Base-by-base conservation (phyloP, 2,888 invertebrate species). In the Platycheirus albimanus region DNA sequence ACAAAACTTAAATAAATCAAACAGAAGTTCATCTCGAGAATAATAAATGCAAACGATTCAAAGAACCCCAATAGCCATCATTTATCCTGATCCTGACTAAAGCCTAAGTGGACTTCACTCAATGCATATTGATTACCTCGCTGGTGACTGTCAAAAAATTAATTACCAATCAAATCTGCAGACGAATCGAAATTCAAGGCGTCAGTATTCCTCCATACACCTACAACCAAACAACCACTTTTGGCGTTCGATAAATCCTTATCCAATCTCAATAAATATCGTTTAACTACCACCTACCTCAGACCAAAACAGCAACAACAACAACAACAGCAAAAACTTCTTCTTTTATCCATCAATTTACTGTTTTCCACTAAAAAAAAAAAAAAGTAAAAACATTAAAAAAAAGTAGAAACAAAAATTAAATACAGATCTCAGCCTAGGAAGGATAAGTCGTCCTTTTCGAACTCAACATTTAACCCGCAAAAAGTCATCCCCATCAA, bases 181-280 rank as follows among this genome's bases (percentile, higher is more conserved):
- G 33, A 58, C 43, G 58, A 45, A 8, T 52, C n/a, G 17, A 19
- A 69, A 56, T 43, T 51, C 41, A 80, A 75, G 75, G 79, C 75
- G 75, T 80, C 75, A 66, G 58, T 70, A 41, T 56, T 30, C 58
- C 56, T 36, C 15, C 24, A 13, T 15, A 15, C 4, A 45, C 36
- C 43, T 17, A 20, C 33, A 19, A 75, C 63, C 70, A 71, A n/a
- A n/a, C n/a, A n/a, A n/a, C n/a, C 41, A 54, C 69, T 38, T 43
- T 24, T 6, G 11, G 28, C 15, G 24, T 49, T 61, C 66, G 38
- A 81, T 81, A 81, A 81, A 81, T 81, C 77, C 33, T 61, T 54
- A 63, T 77, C 71, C 81, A 81, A 81, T 81, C 51, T 81, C 81
- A 54, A 81, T 81, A 81, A 77, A 81, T 81, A 81, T 77, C 81